phyloP scores from a whole-genome alignment of 2,888 invertebrate genomes.

The Alviniconcha strummeri region DNA sequence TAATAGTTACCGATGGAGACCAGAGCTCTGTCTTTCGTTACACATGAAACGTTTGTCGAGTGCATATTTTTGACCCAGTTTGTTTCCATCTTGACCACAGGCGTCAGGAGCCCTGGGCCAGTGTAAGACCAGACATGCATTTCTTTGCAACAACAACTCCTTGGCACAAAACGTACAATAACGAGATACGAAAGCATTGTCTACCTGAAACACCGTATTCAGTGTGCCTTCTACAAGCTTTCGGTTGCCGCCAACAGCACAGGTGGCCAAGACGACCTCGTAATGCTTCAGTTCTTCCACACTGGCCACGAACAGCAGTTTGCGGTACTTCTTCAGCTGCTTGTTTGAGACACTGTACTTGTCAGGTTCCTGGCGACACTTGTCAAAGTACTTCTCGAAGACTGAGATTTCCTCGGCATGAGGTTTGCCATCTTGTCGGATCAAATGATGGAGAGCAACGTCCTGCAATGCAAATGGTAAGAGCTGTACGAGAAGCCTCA shows the following conservation, averaged over 20 bases:
- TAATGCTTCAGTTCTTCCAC: constrained; percentile 45
- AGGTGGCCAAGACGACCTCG: constrained; percentile 59
- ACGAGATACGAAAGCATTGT: not conserved
- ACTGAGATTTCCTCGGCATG: constrained; percentile 34
- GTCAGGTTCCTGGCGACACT: not conserved
- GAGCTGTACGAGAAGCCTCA: too few species aligned
- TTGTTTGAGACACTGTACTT: constrained; percentile 36
- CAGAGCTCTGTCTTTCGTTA: not conserved
- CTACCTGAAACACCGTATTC: not conserved
- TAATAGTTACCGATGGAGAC: not conserved
- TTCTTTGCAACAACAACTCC: too few species aligned
- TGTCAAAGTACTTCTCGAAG: constrained; percentile 41
- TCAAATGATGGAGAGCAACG: constrained; percentile 53
- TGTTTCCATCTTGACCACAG: too few species aligned
- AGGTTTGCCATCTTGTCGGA: constrained; percentile 43
- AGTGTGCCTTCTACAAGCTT: constrained; percentile 24
- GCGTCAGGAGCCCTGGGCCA: too few species aligned
- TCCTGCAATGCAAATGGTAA: not conserved
- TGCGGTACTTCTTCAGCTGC: constrained; percentile 43
- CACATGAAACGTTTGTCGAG: not conserved
- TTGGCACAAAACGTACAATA: too few species aligned
- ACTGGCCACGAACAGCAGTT: constrained; percentile 43
- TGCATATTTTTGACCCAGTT: too few species aligned
- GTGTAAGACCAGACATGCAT: too few species aligned
- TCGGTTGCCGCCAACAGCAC: constrained; percentile 46